Base-by-base conservation (phyloP, 2,113 vertebrate species). In the Bolborhynchus lineola region DNA sequence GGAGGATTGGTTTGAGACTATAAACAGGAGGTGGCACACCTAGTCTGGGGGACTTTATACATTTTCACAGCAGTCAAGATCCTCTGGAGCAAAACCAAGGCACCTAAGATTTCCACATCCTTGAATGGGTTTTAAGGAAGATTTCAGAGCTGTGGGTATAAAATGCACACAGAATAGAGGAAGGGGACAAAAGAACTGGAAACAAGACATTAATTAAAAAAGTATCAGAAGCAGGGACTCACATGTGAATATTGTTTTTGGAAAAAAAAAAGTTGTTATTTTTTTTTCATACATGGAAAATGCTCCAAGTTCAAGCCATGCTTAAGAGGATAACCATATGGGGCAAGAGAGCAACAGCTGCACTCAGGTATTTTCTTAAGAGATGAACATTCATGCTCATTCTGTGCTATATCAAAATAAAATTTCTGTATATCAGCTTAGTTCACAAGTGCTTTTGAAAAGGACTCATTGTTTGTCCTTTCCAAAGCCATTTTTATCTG, bases 251-350 rank as follows among this genome's bases (percentile, higher is more conserved):
- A 97, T 86, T 97, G 64, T 79, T 96, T 97, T 97, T 97, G 80
- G 78, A 39, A 39, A 88, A 95, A 94, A 96, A 92, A 96, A 91
- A 68, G 47, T 97, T 96, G 53, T 71, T 82, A 84, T 21, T 55
- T 49, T 39, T 87, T 63, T 78, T 81, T 96, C 62, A 81, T 91
- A 97, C 95, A 97, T 96, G 94, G 95, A 97, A 98, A 98, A 95
- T 94, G 35, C 82, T 93, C 97, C 72, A 92, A 96, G 77, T 95
- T 96, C 86, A 94, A 97, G 84, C 68, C 91, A 72, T 89, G 72
- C 70, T 97, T 97, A 78, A 98, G 97, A 97, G 82, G 82, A 88
- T 86, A 97, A 96, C 95, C 91, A 95, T 97, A 96, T 92, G 94
- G 97, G 95, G 97, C 80, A 95, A 94, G 90, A 94, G 47, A 91